These are phyloP conservation scores for Hymenochirus boettgeri DNA, from an alignment of 2,113 vertebrate genomes.

Conservation along the genomic window DNA sequence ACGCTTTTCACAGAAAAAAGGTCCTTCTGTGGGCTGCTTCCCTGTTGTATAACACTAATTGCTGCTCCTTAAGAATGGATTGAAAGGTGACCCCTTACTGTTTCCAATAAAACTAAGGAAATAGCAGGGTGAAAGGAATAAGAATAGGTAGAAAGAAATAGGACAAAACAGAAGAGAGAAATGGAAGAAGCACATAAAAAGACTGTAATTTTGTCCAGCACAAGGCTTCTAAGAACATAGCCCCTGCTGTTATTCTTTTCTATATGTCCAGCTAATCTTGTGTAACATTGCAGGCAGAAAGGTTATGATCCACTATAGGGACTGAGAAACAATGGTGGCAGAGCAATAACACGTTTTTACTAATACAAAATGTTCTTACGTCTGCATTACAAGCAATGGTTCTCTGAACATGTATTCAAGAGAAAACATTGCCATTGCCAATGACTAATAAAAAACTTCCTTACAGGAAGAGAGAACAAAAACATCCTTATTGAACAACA, in stretches of 20 bases:
- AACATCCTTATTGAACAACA: too few relatives aligned
- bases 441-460: slow-evolving; percentile 20
- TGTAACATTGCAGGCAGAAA: slow-evolving; percentile 44
- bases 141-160: slow-evolving; percentile 31
- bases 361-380: background rate
- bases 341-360: slow-evolving; percentile 39
- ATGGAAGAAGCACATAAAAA: slow-evolving; percentile 31
- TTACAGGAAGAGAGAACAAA: too few relatives aligned
- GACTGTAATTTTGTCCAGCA: slow-evolving; percentile 48
- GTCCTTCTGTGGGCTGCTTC: background rate
- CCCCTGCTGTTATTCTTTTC: slow-evolving; percentile 41
- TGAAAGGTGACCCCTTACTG: slow-evolving; percentile 28
- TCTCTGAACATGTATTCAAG: slow-evolving; percentile 43
- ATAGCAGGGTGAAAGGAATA: slow-evolving; percentile 18
- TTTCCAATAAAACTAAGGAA: slow-evolving; percentile 33
- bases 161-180: slow-evolving; percentile 14
- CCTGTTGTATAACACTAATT: slow-evolving; percentile 26
- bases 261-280: slow-evolving; percentile 44
- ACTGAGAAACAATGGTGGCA: slow-evolving; percentile 40
- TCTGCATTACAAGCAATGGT: slow-evolving; percentile 42
- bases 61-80: background rate
- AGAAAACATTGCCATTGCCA: slow-evolving; percentile 24
- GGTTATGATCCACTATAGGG: slow-evolving; percentile 44
- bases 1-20: background rate
- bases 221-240: slow-evolving; percentile 41